Base-by-base conservation (phyloP, 2,888 invertebrate species). In the Cheilosia scutellata region DNA sequence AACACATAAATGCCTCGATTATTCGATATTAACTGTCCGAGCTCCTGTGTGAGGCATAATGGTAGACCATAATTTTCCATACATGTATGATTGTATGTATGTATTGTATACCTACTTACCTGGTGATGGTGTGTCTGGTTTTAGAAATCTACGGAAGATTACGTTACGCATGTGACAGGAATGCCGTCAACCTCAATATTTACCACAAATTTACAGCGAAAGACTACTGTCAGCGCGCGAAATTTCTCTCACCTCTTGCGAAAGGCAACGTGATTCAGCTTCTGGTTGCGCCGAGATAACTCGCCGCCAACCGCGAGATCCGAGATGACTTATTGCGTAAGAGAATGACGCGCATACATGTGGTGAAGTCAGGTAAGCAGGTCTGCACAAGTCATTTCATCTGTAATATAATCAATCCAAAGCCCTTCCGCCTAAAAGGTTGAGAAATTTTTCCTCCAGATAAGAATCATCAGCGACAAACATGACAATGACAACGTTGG, bases 201-300 rank as follows among this genome's bases (percentile, higher is more conserved):
- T 53, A 80, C 84, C 84, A 66, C 82, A 82, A 62, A 72, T 63
- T 86, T 86, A 86, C 76, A 63, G 63, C 40, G 80, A 84, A 84
- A 84, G 40, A 71, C 75, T 84, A 70, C 80, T 66, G 84, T 80
- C 72, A 75, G 57, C 20, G 57, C 20, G 75, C 42, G 65, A 66
- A 57, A 77, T 86, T 86, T 76, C 86, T 82, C 80, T 86, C 86
- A 77, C 86, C 86, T 82, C 76, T 82, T 86, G 80, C 62, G 86
- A 77, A 80, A 80, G 44, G 33, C 49, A 76, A 77, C 71, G 82
- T 82, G 86, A 86, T 82, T 86, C 82, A 86, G 82, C 86, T 86
- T 77, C 86, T 82, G 86, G 75, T 72, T 57, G 68, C 42, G 29
- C 55, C 37, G 29, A 71, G 55, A 44, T 27, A 71, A 65, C 58